Base-by-base conservation (phyloP, 2,113 vertebrate genomes). In the Synchiropus splendidus region DNA sequence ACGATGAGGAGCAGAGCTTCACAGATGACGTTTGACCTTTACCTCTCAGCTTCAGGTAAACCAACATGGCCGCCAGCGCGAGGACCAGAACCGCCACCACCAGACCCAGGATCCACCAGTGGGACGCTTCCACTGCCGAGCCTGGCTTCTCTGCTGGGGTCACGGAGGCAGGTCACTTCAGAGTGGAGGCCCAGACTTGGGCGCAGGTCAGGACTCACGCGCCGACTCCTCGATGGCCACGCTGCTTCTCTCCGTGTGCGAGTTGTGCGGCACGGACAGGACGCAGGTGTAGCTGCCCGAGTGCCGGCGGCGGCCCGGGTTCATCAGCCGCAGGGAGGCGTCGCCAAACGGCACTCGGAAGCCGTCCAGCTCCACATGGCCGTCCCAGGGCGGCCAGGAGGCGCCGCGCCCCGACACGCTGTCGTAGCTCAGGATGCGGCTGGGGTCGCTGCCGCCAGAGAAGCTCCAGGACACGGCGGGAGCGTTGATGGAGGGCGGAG, bases 401-500 rank as follows among this genome's bases (percentile, higher is more conserved):
- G 2, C 1, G 38, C 36, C 52, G 14, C 3, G 6, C 10, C 54
- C 61, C 0, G 71, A 64, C 2, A 1, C 34, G 50, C 75, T 73
- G 75, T 85, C 39, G 15, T 77, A 86, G 5, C 65, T 67, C 41
- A 79, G 61, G 72, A 87, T 77, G 60, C 36, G 45, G 2, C 46
- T 18, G n/a, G 49, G 31, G 27, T 62, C 44, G 17, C 74, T 21
- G 8, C 62, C 47, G 8, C 36, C 60, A 42, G 47, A 56, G 70
- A 85, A 85, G 58, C 36, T 75, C 85, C 85, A 87, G 31, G 59
- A 47, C n/a, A 87, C 72, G 5, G 69, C 57, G 17, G 78, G 79
- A 34, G 59, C 52, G 41, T 58, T 52, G 15, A 84, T 45, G 61
- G 69, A 59, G 1, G 48, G 21, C 3, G 82, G 82, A 6, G 76